These are phyloP conservation scores for Mus pahari DNA, from an alignment of 2,113 vertebrate species.

Conservation along the genomic window DNA sequence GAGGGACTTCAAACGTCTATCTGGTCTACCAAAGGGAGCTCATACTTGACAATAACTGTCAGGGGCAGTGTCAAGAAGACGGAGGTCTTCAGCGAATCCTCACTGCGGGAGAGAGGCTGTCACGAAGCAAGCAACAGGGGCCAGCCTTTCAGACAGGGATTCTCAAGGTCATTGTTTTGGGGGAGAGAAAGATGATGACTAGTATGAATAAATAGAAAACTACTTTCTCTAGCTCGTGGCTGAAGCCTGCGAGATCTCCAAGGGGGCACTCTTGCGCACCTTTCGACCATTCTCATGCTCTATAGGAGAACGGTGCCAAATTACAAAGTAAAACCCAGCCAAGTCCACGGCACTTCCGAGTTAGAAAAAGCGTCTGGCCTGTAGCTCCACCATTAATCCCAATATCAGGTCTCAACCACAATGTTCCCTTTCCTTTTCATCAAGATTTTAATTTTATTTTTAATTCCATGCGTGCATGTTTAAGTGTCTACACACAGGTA, in stretches of 20 bases:
- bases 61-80: not conserved
- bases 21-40: not conserved
- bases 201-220: conserved; percentile 15
- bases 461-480: not conserved
- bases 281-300: conserved; percentile 4
- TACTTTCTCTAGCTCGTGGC: conserved; percentile 16
- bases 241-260: not conserved
- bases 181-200: not conserved
- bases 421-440: not conserved
- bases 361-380: not conserved
- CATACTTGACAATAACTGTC: not conserved
- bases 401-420: conserved; percentile 16
- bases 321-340: not conserved
- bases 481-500: not conserved
- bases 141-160: not conserved
- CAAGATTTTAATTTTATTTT: not conserved
- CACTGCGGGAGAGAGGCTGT: not conserved
- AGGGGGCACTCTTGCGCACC: not conserved
- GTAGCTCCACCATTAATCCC: conserved; percentile 23
- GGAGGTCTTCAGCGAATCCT: not conserved
- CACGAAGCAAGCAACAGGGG: not conserved
- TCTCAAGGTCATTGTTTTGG: conserved; percentile 49
- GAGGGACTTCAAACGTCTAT: not conserved
- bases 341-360: not conserved
- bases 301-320: not conserved